Evolutionary conservation across 2,888 invertebrate genomes (phyloP), one percentile per base, ranked within the genome.

Genomic region (Orthosia gracilis): DNA sequence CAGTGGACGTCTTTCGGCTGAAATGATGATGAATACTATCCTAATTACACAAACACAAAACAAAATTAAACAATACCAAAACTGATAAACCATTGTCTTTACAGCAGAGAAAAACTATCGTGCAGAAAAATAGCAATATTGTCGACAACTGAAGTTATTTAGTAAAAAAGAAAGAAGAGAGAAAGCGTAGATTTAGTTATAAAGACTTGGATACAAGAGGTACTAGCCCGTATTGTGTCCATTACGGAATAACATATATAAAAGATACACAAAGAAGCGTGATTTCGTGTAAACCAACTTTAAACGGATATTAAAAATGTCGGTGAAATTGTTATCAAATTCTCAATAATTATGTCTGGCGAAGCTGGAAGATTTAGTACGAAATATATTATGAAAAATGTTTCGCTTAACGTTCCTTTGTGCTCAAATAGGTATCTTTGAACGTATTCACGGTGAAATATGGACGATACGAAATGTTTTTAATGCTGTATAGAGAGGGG

Each of bases 221-320:
- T 66, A 69, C 50, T 63, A 65, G 40, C 72, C 61, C 69, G 71
- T 78, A 82, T 81, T 86, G 72, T 83, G 76, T 73, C 66, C 69
- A 49, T 74, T 76, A 68, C 74, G 47, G 21, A 78, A 78, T 67
- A 82, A 77, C 77, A 58, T 73, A 66, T 65, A 26, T 13, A 49
- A 54, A 69, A 59, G 65, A 67, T 69, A 77, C 68, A 72, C 72
- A 73, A 85, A 78, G 79, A 62, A 72, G 71, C 77, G 67, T 80
- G 75, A 81, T 80, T 79, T 73, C 52, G 72, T 65, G 69, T 62
- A 73, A 78, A 72, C 71, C 54, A 63, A 71, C 75, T 71, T 64
- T 62, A 52, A 75, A 80, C 84, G 81, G 86, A 87, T 85, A 87
- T 87, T 85, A 84, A 84, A 86, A 78, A 82, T 66, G 83, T 80